A percentile compares a stretch with the other conserved stretches of the same genome.
Conservation (phyloP, 1,140 invertebrate species). For the Cephus cinctus region DNA sequence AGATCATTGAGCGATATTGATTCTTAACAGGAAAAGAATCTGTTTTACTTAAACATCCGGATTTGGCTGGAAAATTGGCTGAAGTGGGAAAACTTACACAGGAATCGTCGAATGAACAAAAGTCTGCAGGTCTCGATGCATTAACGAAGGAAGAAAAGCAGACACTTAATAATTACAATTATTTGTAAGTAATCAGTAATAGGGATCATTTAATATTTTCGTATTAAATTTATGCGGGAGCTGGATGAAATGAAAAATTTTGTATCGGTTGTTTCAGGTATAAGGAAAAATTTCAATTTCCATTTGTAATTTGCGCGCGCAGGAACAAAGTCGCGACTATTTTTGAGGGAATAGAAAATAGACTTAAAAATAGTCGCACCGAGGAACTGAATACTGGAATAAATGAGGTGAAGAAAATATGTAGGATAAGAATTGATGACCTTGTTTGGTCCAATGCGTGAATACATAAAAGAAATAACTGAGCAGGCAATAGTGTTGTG, state of each 20-base stretch:
- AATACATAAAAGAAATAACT: not conserved
- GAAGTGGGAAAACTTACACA: conserved; percentile 57
- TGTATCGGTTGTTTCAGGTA: conserved; percentile 53
- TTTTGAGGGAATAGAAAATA: conserved; percentile 56
- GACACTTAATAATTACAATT: conserved; percentile 57
- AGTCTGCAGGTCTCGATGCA: conserved; percentile 57
- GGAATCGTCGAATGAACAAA: conserved; percentile 64
- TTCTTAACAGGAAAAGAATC: conserved; percentile 57
- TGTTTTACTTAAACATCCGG: conserved; percentile 63
- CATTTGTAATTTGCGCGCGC: conserved; percentile 70
- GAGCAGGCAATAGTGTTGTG: not conserved
- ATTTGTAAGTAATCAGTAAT: conserved; percentile 46
- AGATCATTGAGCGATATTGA: not conserved
- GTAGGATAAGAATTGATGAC: conserved; percentile 60
- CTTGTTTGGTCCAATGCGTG: conserved; percentile 45
- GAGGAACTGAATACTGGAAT: conserved; percentile 62
- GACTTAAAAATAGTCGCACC: conserved; percentile 59
- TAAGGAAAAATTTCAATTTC: conserved; percentile 67
- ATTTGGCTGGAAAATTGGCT: conserved; percentile 64
- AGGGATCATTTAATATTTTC: conserved; percentile 5
- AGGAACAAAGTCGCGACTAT: conserved; percentile 66
- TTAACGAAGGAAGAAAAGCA: conserved; percentile 57
- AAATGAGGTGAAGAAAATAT: conserved; percentile 71
- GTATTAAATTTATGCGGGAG: not conserved
- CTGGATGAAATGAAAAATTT: conserved; percentile 3